Percentiles rank a stretch among this genome's conserved stretches.
Conservation (phyloP, 2,113 vertebrate species). For the Acrocephalus kingi region DNA sequence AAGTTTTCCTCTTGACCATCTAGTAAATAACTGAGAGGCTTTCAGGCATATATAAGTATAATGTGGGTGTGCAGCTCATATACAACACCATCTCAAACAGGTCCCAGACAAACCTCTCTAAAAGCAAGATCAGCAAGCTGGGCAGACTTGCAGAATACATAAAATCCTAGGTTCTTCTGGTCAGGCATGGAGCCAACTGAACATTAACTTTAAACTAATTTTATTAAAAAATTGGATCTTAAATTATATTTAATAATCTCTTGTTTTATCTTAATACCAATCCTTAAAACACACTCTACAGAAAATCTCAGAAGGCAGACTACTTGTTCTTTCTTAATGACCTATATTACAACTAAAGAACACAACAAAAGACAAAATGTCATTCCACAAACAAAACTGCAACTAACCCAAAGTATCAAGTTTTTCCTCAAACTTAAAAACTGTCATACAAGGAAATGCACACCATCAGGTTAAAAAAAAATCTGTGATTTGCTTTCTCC, state of each 20-base stretch:
- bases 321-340: background rate
- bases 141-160: background rate
- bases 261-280: background rate
- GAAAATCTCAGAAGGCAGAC: background rate
- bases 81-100: accelerated
- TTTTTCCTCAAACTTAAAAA: background rate
- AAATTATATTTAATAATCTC: background rate
- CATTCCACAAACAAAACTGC: background rate
- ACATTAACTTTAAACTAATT: background rate
- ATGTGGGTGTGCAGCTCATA: background rate
- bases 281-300: background rate
- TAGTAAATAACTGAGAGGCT: background rate
- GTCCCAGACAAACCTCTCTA: background rate
- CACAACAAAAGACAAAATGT: background rate
- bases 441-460: background rate
- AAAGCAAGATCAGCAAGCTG: background rate
- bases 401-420: background rate
- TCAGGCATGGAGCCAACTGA: background rate
- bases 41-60: background rate
- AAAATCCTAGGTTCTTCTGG: background rate
- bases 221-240: background rate
- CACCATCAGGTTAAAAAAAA: background rate
- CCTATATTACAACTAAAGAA: background rate
- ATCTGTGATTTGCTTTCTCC: background rate
- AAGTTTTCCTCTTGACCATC: background rate